These are phyloP conservation scores for Cololabis saira DNA, from an alignment of 2,113 vertebrate species.

Conservation along the genomic window DNA sequence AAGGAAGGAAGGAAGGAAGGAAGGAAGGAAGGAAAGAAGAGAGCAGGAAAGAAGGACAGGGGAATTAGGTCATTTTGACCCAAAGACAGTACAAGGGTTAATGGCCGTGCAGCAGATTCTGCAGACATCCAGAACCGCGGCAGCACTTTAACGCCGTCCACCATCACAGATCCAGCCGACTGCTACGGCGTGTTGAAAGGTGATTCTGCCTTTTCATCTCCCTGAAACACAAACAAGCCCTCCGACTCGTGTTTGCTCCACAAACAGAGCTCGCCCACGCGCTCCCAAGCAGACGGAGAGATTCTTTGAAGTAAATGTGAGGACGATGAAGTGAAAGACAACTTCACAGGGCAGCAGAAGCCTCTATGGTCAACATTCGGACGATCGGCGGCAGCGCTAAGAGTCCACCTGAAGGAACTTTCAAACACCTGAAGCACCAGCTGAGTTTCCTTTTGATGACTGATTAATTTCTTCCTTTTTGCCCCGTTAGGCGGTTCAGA, in stretches of 20 bases:
- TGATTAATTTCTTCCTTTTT: no score
- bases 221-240: neutral
- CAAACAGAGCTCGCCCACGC: slow-evolving; percentile 31
- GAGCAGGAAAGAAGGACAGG: no score
- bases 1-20: no score
- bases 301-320: slow-evolving; percentile 50
- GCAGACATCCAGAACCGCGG: neutral
- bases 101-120: neutral
- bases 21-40: no score
- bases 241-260: slow-evolving; percentile 24
- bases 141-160: neutral
- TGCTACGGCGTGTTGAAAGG: neutral
- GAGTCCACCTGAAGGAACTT: no score
- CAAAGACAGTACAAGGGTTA: no score
- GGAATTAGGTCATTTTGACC: no score
- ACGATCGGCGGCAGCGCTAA: slow-evolving; percentile 31
- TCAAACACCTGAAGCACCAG: no score
- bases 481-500: no score
- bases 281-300: slow-evolving; percentile 16
- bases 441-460: no score
- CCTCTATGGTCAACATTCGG: slow-evolving; percentile 45
- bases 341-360: slow-evolving; percentile 28
- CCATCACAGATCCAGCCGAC: neutral
- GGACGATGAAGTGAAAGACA: slow-evolving; percentile 45
- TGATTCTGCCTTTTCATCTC: slow-evolving; percentile 8